These are phyloP conservation scores for Hystrix brachyura DNA, from an alignment of 2,113 vertebrate genomes.

Conservation along the genomic window DNA sequence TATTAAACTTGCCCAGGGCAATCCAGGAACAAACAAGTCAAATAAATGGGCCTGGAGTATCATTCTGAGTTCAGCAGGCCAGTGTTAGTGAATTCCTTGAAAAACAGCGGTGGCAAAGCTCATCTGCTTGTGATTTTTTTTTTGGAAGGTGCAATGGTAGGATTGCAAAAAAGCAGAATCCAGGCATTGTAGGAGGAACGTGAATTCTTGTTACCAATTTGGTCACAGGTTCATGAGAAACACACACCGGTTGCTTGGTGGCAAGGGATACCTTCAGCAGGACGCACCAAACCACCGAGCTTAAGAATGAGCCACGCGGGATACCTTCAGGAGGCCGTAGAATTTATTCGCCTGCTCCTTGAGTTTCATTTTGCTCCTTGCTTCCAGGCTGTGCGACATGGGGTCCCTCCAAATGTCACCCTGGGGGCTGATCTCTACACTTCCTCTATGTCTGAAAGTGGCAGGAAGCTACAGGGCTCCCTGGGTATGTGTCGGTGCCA, in stretches of 20 bases:
- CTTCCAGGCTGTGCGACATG: neutral
- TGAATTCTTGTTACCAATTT: neutral
- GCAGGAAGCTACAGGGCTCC: neutral
- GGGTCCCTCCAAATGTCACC: neutral
- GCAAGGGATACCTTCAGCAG: neutral
- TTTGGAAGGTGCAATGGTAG: neutral
- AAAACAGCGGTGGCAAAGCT: neutral
- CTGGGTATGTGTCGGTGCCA: neutral
- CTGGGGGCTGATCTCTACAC: no score
- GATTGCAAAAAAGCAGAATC: neutral
- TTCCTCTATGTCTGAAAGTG: neutral
- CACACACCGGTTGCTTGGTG: neutral
- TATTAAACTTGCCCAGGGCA: neutral
- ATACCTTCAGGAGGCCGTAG: no score
- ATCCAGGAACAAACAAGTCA: neutral
- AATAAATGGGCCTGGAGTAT: neutral
- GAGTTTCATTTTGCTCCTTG: neutral
- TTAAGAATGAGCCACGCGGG: neutral
- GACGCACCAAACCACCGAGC: neutral
- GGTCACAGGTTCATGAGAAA: neutral
- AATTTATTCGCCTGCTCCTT: neutral
- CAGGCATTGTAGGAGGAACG: neutral
- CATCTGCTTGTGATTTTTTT: neutral
- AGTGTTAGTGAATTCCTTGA: neutral
- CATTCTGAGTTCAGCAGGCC: neutral